A percentile compares a stretch with the other conserved stretches of the same genome.
These are phyloP conservation scores for Eupithecia pulchellata DNA, from an alignment of 2,888 invertebrate species.

Conservation along the genomic window DNA sequence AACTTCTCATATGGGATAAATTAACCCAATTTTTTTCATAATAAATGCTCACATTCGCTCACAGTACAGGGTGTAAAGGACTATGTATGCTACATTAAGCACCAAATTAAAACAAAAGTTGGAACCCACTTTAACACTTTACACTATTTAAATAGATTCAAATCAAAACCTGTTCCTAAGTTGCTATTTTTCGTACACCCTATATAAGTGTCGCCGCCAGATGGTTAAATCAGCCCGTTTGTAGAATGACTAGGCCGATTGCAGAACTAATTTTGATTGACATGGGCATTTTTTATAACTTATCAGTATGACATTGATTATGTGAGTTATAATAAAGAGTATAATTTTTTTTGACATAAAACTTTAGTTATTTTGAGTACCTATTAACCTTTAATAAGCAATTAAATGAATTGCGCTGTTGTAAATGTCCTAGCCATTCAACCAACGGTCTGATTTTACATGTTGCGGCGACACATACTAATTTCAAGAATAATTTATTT, in stretches of 20 bases:
- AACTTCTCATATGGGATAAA: neutral
- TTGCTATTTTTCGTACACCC: slow-evolving; percentile 9
- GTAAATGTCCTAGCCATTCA: neutral
- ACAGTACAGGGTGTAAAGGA: slow-evolving; percentile 3
- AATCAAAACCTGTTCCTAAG: neutral
- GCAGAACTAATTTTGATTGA: neutral
- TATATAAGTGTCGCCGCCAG: neutral
- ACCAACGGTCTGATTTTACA: no score
- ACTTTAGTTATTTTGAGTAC: no score
- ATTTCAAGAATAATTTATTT: slow-evolving; percentile 8
- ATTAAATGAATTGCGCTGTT: no score
- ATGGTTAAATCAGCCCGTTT: neutral
- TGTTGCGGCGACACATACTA: no score
- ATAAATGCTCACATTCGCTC: slow-evolving; percentile 23
- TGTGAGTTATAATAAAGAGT: no score
- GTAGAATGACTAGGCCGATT: neutral
- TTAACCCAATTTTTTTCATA: no score
- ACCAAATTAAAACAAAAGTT: slow-evolving; percentile 11
- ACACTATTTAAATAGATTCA: neutral
- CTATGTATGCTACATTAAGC: slow-evolving; percentile 11
- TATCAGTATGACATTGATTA: no score
- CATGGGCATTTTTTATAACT: no score
- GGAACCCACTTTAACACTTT: neutral
- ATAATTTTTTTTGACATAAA: no score
- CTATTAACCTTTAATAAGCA: no score